Conservation (phyloP, 2,113 vertebrate species). For the Podarcis muralis region DNA sequence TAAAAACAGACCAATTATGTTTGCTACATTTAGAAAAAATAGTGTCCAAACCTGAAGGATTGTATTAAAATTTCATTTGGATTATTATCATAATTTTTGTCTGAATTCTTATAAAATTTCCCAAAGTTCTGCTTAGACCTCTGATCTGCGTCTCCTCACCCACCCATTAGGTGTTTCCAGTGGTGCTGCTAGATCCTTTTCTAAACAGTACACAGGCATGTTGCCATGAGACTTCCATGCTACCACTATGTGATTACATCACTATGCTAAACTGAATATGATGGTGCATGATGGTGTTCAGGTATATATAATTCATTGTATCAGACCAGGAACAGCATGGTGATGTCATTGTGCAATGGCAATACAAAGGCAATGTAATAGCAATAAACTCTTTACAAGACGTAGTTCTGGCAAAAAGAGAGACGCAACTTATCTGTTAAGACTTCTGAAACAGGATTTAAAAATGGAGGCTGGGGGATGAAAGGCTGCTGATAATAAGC, state of each 20-base stretch:
- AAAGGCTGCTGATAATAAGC: neutral
- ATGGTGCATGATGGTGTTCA: neutral
- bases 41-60: too few relatives aligned
- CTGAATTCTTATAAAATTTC: neutral
- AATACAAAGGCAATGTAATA: neutral
- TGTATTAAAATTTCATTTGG: neutral
- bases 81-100: neutral
- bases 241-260: neutral
- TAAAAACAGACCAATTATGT: neutral
- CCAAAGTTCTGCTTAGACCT: neutral
- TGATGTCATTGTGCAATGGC: neutral
- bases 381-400: neutral
- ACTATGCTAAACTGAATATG: neutral
- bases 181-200: neutral
- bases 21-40: neutral
- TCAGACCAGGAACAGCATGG: neutral
- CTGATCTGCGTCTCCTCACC: neutral
- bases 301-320: neutral
- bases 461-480: too few relatives aligned
- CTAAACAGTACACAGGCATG: neutral
- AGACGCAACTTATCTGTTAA: neutral
- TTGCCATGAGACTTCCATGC: neutral
- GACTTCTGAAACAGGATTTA: neutral
- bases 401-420: neutral
- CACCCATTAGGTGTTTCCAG: neutral